Evolutionary conservation across 2,888 invertebrate genomes (phyloP).

Genomic region (Chouioia cunea): DNA sequence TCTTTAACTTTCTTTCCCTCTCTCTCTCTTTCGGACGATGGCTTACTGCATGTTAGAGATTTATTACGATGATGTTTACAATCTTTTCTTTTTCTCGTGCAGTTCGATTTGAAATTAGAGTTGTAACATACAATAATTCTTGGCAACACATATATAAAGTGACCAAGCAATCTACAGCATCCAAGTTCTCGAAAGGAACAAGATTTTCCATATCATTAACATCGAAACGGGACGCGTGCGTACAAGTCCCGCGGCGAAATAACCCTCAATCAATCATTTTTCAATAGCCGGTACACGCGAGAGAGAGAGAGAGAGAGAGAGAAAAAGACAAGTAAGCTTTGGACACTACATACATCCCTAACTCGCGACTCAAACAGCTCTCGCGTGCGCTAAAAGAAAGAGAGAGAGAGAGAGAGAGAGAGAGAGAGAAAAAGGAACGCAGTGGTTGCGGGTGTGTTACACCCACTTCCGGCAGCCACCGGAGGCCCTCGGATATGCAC

Average conservation of each 20-base stretch:
- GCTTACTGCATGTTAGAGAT: too few species aligned
- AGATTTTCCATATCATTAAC: too few species aligned
- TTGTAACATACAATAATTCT: too few species aligned
- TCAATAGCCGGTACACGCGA: neutral
- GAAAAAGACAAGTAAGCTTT: neutral
- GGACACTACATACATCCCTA: neutral
- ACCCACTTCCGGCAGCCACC: constrained; percentile 61
- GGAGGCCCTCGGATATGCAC: constrained; percentile 52
- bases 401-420: constrained; percentile 47
- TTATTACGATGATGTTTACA: too few species aligned
- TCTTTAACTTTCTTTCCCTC: too few species aligned
- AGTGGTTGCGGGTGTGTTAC: constrained; percentile 63
- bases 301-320: neutral
- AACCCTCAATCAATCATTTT: constrained; percentile 26
- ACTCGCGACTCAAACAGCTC: constrained; percentile 6
- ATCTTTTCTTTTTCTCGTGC: too few species aligned
- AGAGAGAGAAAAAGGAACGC: constrained; percentile 36
- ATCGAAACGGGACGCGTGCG: neutral
- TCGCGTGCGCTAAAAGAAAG: constrained; percentile 51
- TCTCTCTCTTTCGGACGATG: too few species aligned
- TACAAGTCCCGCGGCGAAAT: neutral
- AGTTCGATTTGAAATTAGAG: too few species aligned
- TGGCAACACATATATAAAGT: too few species aligned
- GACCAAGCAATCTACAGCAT: too few species aligned
- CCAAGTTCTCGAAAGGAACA: too few species aligned